Conservation (phyloP, 1,140 invertebrate genomes). For the Drosophila funebris region DNA sequence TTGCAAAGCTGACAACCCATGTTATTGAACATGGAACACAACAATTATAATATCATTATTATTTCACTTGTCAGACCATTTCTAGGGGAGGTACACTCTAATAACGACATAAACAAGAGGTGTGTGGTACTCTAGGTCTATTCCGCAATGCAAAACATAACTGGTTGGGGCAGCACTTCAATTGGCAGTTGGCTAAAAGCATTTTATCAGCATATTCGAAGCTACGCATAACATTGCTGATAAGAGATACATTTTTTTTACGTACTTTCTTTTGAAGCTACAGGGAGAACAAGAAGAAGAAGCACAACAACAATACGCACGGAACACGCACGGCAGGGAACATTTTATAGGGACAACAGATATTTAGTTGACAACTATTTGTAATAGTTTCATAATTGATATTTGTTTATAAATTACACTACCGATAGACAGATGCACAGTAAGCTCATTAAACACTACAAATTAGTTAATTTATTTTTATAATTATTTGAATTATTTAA, state of each 20-base stretch:
- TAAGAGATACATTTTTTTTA: conserved; percentile 79
- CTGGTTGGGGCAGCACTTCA: conserved; percentile 26
- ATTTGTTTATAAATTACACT: conserved; percentile 18
- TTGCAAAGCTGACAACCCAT: no score
- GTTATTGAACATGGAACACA: conserved; percentile 21
- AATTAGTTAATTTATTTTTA: not conserved
- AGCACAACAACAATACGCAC: conserved; percentile 57
- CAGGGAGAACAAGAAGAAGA: conserved; percentile 34
- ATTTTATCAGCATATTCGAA: conserved; percentile 52
- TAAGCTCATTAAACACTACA: conserved; percentile 33
- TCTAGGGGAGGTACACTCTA: conserved; percentile 14
- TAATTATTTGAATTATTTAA: not conserved
- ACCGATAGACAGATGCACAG: conserved; percentile 34
- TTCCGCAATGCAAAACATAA: conserved; percentile 30
- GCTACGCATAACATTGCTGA: conserved; percentile 67
- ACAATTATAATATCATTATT: conserved; percentile 52
- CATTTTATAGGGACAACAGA: conserved; percentile 12
- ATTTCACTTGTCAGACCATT: not conserved
- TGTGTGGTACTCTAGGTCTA: not conserved
- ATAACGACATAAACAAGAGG: conserved; percentile 38
- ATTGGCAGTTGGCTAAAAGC: conserved; percentile 11
- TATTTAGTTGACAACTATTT: conserved; percentile 22
- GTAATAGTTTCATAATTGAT: conserved; percentile 19
- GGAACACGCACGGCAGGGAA: conserved; percentile 51
- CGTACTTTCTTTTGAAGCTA: conserved; percentile 65